Base-by-base conservation (phyloP, 2,888 invertebrate species). In the Philhelius pedissequus region DNA sequence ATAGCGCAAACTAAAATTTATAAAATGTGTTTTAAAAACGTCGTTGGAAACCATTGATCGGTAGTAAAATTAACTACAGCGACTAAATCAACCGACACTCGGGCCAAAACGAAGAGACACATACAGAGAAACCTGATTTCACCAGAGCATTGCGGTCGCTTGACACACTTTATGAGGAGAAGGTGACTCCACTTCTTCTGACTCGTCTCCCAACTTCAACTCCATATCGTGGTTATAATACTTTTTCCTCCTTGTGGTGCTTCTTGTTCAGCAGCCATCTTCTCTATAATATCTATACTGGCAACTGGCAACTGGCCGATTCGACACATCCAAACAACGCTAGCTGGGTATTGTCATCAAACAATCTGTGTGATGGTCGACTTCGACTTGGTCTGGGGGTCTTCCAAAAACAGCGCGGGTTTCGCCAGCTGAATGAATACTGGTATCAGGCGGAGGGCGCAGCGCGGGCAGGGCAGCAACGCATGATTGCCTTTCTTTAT, bases 111-210 rank as follows among this genome's bases (percentile, higher is more conserved):
- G 22, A 54, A 54, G 54, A 75, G 58, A 70, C 69, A 78, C 69
- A 70, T 66, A 56, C 45, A 84, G 66, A 71, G 71, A 84, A 84
- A 84, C 84, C 84, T 80, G 84, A 84, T 84, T 84, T 84, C 84
- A 80, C 84, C 84, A 76, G 75, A 76, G 79, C 79, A 80, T 84
- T 84, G 84, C 84, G 84, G 84, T 84, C 80, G 84, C 80, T 80
- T 84, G 84, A 84, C 84, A 84, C 80, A 84, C 84, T 80, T 84
- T 84, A 80, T 76, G 80, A 68, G 71, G 71, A 84, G 84, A 84
- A 84, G 80, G 84, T 84, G 71, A 79, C 84, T 84, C 80, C 48
- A 80, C 75, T 62, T 52, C 54, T 25, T 32, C 32, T 4, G 20
- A 32, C 32, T n/a, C 50, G n/a, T n/a, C 52, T 2, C 11, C 27